Evolutionary conservation across 2,113 vertebrate species (phyloP), one percentile per base, ranked within the genome.

Genomic region (Syrrhaptes paradoxus): DNA sequence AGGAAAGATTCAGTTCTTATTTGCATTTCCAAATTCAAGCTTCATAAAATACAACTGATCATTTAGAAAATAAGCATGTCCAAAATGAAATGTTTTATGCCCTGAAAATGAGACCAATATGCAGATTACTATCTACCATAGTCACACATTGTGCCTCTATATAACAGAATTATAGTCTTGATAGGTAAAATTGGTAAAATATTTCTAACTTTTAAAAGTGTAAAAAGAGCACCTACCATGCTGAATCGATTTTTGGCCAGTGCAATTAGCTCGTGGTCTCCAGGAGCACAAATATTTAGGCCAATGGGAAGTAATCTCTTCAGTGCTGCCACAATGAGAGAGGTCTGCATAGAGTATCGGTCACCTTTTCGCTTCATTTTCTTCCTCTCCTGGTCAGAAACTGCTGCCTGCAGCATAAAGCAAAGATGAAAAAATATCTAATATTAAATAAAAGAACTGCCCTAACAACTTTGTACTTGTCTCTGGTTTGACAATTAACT

Each of bases 361-460:
- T 99, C 99, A 2, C 99, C 99, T 85, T 99, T 99, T 24, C 98
- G 98, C 93, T 99, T 99, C 98, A 99, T 98, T 93, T 99, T 99
- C 97, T 99, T 99, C 95, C 99, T 98, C 91, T 99, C 99, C 96
- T 99, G 99, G 82, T 99, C 99, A 46, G 99, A 99, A 81, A 99
- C 98, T 31, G 98, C 98, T 54, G 99, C 99, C 99, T 99, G 28
- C 5, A 94, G 29, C 67, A 94, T 34, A 67, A 43, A 75, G 46
- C 10, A 67, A 62, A 61, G 9, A 78, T 38, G 3, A 34, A 75
- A 77, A 67, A 78, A 48, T 16, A 54, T 24, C 9, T 29, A 51
- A 3, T 45, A 85, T 29, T 59, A 68, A 82, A 91, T 13, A 31
- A 62, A 71, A 82, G 7, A 87, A 45, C 4, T 71, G 10, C 13